Percentiles rank a stretch among this genome's conserved stretches.
These are phyloP conservation scores for Brachionus plicatilis DNA, from an alignment of 1,140 invertebrate genomes.

Conservation along the genomic window DNA sequence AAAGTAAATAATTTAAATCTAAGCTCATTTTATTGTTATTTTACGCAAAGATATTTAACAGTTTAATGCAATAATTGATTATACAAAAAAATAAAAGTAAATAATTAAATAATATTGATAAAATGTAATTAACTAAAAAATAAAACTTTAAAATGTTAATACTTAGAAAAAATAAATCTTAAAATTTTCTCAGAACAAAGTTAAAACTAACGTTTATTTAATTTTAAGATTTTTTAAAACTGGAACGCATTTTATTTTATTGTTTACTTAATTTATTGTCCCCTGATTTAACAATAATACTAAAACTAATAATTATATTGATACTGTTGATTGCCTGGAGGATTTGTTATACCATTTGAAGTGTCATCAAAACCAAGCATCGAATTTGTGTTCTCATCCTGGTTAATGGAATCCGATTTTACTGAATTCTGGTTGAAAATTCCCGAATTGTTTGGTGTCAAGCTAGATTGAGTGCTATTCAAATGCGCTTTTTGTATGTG, in stretches of 20 bases:
- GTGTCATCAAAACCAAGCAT: constrained; percentile 7
- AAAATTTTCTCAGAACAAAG: not conserved
- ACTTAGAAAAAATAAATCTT: not conserved
- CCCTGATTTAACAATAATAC: not conserved
- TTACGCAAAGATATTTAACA: too few relatives aligned
- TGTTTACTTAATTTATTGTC: not conserved
- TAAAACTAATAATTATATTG: not conserved
- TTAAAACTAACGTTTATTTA: not conserved
- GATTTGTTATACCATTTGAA: not conserved
- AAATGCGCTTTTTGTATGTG: constrained; percentile 63
- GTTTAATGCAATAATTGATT: not conserved
- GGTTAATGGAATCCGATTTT: not conserved
- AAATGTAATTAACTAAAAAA: not conserved
- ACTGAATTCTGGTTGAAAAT: not conserved
- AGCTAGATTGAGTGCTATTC: not conserved
- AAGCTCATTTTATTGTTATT: too few relatives aligned
- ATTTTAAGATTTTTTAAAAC: not conserved
- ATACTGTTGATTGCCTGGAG: not conserved
- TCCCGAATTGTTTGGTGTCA: not conserved
- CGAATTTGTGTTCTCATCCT: constrained; percentile 22
- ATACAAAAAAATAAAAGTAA: not conserved
- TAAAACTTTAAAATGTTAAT: not conserved
- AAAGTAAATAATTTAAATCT: too few relatives aligned
- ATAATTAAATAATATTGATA: not conserved
- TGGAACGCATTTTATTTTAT: not conserved